phyloP scores from a whole-genome alignment of 1,140 invertebrate genomes.

The Musca domestica region DNA sequence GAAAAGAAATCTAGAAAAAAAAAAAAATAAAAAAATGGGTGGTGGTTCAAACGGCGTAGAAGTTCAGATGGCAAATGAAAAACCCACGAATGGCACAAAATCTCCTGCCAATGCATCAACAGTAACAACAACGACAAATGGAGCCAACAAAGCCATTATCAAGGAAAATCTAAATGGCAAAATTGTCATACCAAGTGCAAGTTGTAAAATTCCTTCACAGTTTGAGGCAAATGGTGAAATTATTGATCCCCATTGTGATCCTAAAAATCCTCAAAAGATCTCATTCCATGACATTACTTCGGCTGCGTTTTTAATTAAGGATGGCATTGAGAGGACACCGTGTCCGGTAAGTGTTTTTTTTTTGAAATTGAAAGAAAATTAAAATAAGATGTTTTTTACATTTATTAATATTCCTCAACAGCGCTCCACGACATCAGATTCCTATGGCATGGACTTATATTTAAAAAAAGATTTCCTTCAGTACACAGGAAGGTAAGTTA shows the following conservation, averaged over 20 bases:
- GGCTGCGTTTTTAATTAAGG: constrained; percentile 84
- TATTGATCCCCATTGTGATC: constrained; percentile 63
- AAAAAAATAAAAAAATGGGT: constrained; percentile 11
- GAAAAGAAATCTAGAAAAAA: constrained; percentile 9
- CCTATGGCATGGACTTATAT: constrained; percentile 81
- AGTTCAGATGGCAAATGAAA: constrained; percentile 6
- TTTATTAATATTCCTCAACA: no score
- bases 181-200: neutral
- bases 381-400: neutral
- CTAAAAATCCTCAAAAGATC: constrained; percentile 70
- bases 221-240: constrained; percentile 32
- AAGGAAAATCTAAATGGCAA: neutral
- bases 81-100: neutral
- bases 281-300: constrained; percentile 86
- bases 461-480: constrained; percentile 93
- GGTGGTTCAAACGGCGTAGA: neutral
- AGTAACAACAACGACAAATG: no score
- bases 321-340: constrained; percentile 78
- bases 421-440: constrained; percentile 75
- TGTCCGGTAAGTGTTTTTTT: constrained; percentile 68
- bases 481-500: constrained; percentile 79
- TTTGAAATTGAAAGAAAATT: constrained; percentile 22
- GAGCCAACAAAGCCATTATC: no score
- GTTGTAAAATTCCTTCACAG: neutral
- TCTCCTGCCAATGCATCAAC: no score